Base-by-base conservation (phyloP, 2,888 invertebrate genomes). In the Ditylenchus weischeri region DNA sequence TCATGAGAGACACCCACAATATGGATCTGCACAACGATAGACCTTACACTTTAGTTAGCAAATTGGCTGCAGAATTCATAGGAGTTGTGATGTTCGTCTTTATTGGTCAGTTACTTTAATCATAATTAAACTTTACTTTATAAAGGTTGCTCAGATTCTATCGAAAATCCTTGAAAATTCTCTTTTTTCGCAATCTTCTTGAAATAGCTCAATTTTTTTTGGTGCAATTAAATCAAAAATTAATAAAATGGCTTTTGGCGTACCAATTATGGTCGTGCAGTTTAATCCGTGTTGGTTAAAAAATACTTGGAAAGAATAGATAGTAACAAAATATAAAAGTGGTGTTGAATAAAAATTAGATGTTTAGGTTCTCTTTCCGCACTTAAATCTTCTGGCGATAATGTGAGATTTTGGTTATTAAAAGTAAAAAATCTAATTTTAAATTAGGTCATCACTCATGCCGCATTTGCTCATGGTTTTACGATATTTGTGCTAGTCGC, bases 391-490 rank as follows among this genome's bases (percentile, higher is more conserved):
- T n/a, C 19, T 10, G 50, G 61, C 5, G 50, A 43, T 10, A 75
- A 73, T 50, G 72, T 70, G 15, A 43, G 43, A 11, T 15, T 43
- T 43, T 43, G 3, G 43, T 43, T 43, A 15, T 43, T 43, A 43
- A 13, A 43, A 43, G 2, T 8, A 13, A 6, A 3, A 6, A 43
- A 43, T 15, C 15, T 43, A 13, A 6, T 43, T 8, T 43, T 13
- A 43, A 6, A 6, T 6, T 43, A 43, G 43, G 43, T 15, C 10
- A 62, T 80, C 11, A 66, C 75, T 15, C 74, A 75, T 50, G 76
- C 77, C 6, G 80, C 80, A 15, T 74, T 80, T 43, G 78, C 76
- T 35, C 80, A 80, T 59, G 80, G 80, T 13, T 43, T 79, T 43
- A 73, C 76, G 23, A 76, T 80, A 61, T 79, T 80, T 65, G 74